A percentile compares a stretch with the other conserved stretches of the same genome.
These are phyloP conservation scores for Phalacrocorax pelagicus DNA, from an alignment of 2,113 vertebrate genomes.

Conservation along the genomic window DNA sequence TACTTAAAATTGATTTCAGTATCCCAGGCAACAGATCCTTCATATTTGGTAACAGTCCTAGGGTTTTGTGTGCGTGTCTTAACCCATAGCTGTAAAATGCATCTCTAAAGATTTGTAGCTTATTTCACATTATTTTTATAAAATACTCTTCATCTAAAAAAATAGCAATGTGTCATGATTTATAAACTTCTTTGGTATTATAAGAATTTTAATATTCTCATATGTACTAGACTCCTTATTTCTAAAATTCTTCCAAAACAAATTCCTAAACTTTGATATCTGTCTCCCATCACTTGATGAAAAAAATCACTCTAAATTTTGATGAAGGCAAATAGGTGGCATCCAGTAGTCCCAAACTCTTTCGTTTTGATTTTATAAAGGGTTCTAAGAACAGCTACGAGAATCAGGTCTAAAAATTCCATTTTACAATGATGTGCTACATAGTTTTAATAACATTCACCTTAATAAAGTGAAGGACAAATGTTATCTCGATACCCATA, in stretches of 20 bases:
- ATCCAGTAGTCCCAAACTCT: not conserved
- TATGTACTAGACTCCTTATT: not conserved
- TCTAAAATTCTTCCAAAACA: not conserved
- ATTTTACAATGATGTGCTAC: not conserved
- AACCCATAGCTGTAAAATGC: not conserved
- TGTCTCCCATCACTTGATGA: not conserved
- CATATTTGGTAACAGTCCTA: not conserved
- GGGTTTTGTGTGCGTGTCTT: not conserved
- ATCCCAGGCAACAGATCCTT: not conserved
- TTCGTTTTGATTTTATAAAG: not conserved
- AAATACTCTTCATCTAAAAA: not conserved
- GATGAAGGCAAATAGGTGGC: not conserved
- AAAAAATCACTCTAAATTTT: not conserved
- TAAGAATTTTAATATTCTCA: not conserved
- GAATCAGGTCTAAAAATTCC: not conserved
- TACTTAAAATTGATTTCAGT: not conserved
- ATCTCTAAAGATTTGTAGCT: not conserved
- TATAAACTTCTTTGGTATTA: not conserved
- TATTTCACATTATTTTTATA: not conserved
- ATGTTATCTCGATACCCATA: not conserved
- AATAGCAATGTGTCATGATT: fast-evolving
- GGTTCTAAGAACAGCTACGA: not conserved
- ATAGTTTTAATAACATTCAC: not conserved
- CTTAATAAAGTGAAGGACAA: not conserved
- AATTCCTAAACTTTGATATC: not conserved